Evolutionary conservation across 2,888 invertebrate genomes (phyloP), one percentile per base, ranked within the genome.

Genomic region (Ecliptopera silaceata): DNA sequence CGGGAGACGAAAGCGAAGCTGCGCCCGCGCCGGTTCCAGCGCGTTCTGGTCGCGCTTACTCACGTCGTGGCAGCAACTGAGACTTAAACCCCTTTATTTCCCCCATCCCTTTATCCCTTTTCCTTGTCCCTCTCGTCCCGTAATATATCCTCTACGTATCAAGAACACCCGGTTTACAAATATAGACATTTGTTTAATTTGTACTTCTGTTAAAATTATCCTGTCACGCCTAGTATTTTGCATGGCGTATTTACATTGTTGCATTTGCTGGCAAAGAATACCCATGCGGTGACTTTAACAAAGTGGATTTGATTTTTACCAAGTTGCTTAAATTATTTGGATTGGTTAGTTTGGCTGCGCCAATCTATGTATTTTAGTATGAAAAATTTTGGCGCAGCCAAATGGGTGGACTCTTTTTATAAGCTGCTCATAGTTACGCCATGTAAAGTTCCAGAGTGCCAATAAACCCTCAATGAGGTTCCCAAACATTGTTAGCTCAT

Each of bases 21-120:
- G 77, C 79, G 20, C 77, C 84, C 0, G 72, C 83, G 11, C 71
- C 85, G 1, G 74, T 82, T 6, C 50, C 82, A 2, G 67, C 75
- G 31, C 77, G 82, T 59, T 73, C 71, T 44, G 75, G 79, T 54
- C 79, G 86, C 36, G 82, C 80, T 65, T 75, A 79, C 64, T 73
- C 86, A 57, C 78, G 88, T 75, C 82, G 84, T 50, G 80, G 83
- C 53, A 82, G 83, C 53, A 82, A 84, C 72, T 84, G 77, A 77
- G 8, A 15, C 29, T 11, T 39, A n/a, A n/a, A n/a, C 20, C 26
- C 29, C 43, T 8, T 15, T 15, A 3, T 13, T 13, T 43, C 15
- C 18, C 36, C 42, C 36, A 13, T 26, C 15, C 47, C 13, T 31
- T 5, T 32, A 17, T n/a, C n/a, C n/a, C n/a, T 10, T n/a, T 42